A percentile compares a stretch with the other conserved stretches of the same genome.
phyloP scores from a whole-genome alignment of 2,113 vertebrate species.

The Phasianus colchicus region DNA sequence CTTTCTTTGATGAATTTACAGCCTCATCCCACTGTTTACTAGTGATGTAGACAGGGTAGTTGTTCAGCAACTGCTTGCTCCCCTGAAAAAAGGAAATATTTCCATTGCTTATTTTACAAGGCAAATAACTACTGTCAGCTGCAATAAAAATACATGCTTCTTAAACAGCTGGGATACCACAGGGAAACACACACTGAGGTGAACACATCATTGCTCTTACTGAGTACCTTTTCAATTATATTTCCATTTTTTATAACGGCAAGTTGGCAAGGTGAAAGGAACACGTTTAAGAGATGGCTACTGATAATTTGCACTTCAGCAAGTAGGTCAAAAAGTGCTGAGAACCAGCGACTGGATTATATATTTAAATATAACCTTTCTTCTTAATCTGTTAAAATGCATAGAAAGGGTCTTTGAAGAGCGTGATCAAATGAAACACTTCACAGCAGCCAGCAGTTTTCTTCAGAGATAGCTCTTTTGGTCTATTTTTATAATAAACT shows the following conservation, averaged over 20 bases:
- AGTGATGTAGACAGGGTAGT: conserved; percentile 98
- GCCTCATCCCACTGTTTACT: conserved; percentile 99
- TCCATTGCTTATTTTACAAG: conserved; percentile 54
- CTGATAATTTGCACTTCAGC: conserved; percentile 74
- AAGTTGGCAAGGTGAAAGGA: conserved; percentile 69
- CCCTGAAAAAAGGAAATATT: conserved; percentile 83
- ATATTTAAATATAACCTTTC: conserved; percentile 75
- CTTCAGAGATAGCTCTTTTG: conserved; percentile 55
- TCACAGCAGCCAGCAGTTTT: conserved; percentile 44
- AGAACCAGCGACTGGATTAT: conserved; percentile 70
- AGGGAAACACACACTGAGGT: conserved; percentile 37
- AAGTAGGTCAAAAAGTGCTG: conserved; percentile 76
- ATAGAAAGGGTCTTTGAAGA: conserved; percentile 77
- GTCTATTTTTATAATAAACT: conserved; percentile 69
- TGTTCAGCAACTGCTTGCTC: conserved; percentile 97
- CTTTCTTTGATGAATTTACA: conserved; percentile 98
- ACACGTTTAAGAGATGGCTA: conserved; percentile 65
- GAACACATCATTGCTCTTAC: conserved; percentile 60
- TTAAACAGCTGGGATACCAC: conserved; percentile 27
- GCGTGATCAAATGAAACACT: conserved; percentile 75
- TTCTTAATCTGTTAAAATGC: conserved; percentile 74
- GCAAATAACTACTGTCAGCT: conserved; percentile 51
- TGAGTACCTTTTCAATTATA: conserved; percentile 73
- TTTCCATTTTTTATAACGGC: conserved; percentile 74
- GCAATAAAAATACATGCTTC: conserved; percentile 50